Percentiles rank a stretch among this genome's conserved stretches.
These are phyloP conservation scores for Apodemus sylvaticus DNA, from an alignment of 2,113 vertebrate species.

Conservation along the genomic window DNA sequence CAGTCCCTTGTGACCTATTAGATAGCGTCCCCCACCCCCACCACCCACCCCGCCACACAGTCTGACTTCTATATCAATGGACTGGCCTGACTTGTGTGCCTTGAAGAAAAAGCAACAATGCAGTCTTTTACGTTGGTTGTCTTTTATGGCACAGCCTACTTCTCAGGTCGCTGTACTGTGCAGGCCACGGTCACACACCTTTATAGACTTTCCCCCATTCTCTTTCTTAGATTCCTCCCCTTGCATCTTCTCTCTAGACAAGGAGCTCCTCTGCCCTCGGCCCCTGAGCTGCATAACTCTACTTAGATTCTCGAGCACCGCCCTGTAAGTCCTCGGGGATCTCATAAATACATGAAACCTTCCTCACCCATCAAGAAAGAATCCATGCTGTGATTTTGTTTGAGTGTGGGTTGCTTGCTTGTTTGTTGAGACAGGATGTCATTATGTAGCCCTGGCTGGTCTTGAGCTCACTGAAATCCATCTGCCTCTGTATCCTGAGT, in stretches of 20 bases:
- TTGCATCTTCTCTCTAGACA: background rate
- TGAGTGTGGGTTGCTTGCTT: no score
- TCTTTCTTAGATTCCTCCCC: background rate
- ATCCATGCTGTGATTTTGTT: no score
- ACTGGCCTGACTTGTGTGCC: background rate
- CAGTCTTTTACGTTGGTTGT: background rate
- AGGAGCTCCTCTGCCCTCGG: fast-evolving
- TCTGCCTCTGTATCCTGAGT: no score
- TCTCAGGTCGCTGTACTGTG: background rate
- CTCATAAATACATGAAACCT: no score
- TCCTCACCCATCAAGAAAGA: no score
- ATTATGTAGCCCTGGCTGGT: no score
- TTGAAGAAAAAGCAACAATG: background rate
- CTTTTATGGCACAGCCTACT: background rate
- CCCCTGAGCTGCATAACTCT: background rate
- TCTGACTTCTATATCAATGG: background rate
- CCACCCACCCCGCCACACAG: background rate
- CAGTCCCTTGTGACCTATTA: fast-evolving
- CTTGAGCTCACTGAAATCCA: no score
- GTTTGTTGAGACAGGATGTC: no score
- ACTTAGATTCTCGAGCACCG: background rate
- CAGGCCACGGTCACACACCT: no score
- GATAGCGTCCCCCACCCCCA: no score
- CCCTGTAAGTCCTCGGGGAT: no score
- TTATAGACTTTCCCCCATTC: fast-evolving